Percentiles rank a stretch among this genome's conserved stretches.
phyloP scores from a whole-genome alignment of 2,888 invertebrate species.

The Camponotus fellah region DNA sequence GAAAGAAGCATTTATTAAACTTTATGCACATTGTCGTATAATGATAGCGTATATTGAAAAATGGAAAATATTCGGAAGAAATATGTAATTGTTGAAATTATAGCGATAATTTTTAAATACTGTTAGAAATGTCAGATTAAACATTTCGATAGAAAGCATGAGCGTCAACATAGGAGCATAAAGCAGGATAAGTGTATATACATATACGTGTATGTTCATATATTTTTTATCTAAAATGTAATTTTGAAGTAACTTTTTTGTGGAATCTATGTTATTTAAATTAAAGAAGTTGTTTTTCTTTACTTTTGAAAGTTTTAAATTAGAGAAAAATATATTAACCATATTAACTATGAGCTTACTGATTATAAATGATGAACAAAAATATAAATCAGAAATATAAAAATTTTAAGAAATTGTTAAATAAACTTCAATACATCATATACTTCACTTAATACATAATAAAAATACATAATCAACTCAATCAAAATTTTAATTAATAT shows the following conservation, averaged over 20 bases:
- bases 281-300: background rate
- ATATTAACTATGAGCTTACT: background rate
- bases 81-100: background rate
- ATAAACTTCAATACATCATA: background rate
- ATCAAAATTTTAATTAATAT: background rate
- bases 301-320: background rate
- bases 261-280: background rate
- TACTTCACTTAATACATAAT: background rate
- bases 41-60: background rate
- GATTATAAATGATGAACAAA: background rate
- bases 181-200: background rate
- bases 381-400: background rate
- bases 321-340: background rate
- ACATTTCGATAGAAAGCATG: background rate
- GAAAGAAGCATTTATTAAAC: background rate
- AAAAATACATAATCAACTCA: background rate
- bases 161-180: background rate
- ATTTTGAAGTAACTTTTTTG: background rate
- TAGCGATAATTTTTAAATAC: background rate
- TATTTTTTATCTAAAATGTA: background rate
- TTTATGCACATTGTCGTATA: background rate
- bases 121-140: background rate
- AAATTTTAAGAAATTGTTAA: background rate
- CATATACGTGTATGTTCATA: background rate
- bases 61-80: background rate